phyloP scores from a whole-genome alignment of 2,797 vertebrate species.

The Babyrousa celebensis region DNA sequence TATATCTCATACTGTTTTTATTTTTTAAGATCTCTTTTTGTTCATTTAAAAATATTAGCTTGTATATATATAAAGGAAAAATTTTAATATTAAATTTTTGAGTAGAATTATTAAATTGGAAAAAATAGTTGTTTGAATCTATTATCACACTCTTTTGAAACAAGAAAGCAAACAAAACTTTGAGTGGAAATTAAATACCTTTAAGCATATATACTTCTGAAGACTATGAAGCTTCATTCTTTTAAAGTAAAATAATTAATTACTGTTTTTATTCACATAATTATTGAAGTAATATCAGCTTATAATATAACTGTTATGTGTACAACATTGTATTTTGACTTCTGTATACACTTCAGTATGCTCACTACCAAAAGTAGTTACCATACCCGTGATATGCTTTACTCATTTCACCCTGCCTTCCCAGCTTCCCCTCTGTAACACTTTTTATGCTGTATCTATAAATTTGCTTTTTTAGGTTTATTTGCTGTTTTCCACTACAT shows the following conservation, averaged over 20 bases:
- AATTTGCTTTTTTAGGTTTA: too few species aligned
- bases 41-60: conserved; percentile 55
- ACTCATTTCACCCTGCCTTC: too few species aligned
- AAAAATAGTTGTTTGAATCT: conserved; percentile 40
- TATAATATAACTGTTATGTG: too few species aligned
- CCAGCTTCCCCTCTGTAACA: too few species aligned
- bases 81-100: conserved; percentile 55
- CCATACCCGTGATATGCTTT: too few species aligned
- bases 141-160: background rate
- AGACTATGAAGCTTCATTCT: conserved; percentile 47
- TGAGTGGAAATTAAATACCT: conserved; percentile 47
- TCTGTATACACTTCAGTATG: too few species aligned
- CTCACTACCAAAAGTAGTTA: too few species aligned
- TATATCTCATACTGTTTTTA: background rate
- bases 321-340: too few species aligned
- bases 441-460: too few species aligned
- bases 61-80: background rate
- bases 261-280: conserved; percentile 12
- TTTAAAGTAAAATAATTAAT: conserved; percentile 69
- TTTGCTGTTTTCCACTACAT: too few species aligned
- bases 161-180: background rate
- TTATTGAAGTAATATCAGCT: too few species aligned
- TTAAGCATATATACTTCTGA: conserved; percentile 16
- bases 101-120: conserved; percentile 24
- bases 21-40: background rate